Base-by-base conservation (phyloP, 2,113 vertebrate genomes). In the Lophotis ruficrista region DNA sequence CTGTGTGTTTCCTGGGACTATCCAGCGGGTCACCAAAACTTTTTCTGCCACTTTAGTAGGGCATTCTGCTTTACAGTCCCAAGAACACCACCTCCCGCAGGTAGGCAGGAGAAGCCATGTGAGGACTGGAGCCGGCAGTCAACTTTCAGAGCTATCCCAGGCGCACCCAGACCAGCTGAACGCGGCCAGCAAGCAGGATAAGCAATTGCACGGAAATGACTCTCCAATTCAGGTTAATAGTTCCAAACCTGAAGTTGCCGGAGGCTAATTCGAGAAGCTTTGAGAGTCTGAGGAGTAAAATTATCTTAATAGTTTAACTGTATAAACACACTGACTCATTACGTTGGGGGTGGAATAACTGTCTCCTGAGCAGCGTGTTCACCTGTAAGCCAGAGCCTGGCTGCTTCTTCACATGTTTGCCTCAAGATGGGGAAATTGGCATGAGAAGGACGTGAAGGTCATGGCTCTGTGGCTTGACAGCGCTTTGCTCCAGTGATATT, bases 261-360 rank as follows among this genome's bases (percentile, higher is more conserved):
- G 38, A 57, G 61, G 48, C 54, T 79, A 87, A 70, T 68, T 68
- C 75, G 24, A 58, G 70, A 82, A 82, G 35, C 53, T 60, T 43
- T 56, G 73, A 77, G 51, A 56, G 35, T 47, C 22, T 25, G 28
- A 91, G 17, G n/a, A 56, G 11, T 57, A 87, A 68, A 87, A 89
- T 75, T 78, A 87, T 85, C 81, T 31, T 76, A 84, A 81, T 38
- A 78, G 61, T 65, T 96, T 76, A 79, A 82, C 17, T 57, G 10
- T 25, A 51, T 60, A 75, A 94, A 64, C 43, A 68, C 50, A 27
- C 18, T 41, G 57, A 78, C 73, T 57, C 65, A 64, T 31, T 41
- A 22, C 6, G 25, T 5, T 6, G 28, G 41, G 41, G 23, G 37
- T 64, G 33, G 35, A 86, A 50, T 73, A 80, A 58, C 78, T 57